Evolutionary conservation across 2,113 vertebrate genomes (phyloP).

Genomic region (Antechinus stuartii): DNA sequence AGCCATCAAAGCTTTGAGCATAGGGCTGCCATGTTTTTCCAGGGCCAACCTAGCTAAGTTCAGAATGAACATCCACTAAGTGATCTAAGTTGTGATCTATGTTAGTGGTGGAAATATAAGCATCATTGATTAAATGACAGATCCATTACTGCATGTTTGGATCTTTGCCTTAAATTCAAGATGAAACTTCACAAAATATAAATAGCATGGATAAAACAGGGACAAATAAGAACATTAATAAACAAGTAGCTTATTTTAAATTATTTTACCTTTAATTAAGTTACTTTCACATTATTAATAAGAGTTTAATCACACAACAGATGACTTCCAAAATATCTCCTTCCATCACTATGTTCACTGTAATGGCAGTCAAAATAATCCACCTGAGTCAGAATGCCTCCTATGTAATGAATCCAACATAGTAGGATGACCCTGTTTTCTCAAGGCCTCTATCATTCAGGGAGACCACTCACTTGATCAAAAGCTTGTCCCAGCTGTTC

Average conservation of each 20-base stretch:
- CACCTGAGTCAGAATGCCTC: background rate
- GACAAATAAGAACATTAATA: background rate
- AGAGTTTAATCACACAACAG: background rate
- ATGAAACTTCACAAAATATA: constrained; percentile 16
- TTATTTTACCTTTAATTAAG: background rate
- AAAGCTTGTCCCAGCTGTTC: constrained; percentile 93
- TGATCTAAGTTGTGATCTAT: background rate
- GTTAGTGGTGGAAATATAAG: background rate
- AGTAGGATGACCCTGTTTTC: constrained; percentile 7
- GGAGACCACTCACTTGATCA: constrained; percentile 90
- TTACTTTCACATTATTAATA: background rate
- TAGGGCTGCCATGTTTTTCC: background rate
- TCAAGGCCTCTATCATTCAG: background rate
- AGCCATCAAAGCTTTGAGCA: background rate
- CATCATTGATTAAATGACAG: background rate
- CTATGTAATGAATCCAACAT: background rate
- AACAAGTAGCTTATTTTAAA: background rate
- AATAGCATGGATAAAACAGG: background rate
- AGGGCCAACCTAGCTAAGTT: background rate
- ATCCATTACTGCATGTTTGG: too few relatives aligned
- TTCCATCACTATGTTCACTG: constrained; percentile 23
- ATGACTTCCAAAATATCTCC: background rate
- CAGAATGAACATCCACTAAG: background rate
- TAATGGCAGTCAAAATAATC: background rate
- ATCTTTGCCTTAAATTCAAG: constrained; percentile 35